phyloP scores from a whole-genome alignment of 2,113 vertebrate genomes.

The Cyanoderma ruficeps region DNA sequence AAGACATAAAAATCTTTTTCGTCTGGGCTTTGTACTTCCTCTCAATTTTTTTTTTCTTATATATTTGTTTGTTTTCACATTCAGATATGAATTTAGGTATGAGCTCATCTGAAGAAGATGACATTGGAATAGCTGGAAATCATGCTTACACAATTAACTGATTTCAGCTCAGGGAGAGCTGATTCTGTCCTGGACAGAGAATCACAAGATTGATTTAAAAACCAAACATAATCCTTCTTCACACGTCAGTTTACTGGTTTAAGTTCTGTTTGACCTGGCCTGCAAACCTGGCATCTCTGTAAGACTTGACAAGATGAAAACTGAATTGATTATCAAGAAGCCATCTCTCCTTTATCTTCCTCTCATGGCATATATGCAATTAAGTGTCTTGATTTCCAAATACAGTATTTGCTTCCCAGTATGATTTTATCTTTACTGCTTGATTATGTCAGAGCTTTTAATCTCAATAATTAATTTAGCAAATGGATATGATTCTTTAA shows the following conservation, averaged over 20 bases:
- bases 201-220: neutral
- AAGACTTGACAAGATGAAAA: neutral
- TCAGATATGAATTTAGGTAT: neutral
- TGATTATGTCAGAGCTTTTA: neutral
- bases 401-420: neutral
- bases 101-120: neutral
- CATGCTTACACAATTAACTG: neutral
- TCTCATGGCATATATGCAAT: fast-evolving
- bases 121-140: neutral
- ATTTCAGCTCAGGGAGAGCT: neutral
- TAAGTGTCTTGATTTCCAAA: neutral
- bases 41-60: neutral
- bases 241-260: neutral
- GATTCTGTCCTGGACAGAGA: neutral
- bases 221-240: neutral
- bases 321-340: neutral
- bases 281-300: neutral
- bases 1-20: neutral
- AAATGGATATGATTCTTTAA: neutral
- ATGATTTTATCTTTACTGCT: neutral
- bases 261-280: neutral
- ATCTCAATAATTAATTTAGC: neutral
- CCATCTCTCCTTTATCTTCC: neutral
- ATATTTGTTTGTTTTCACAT: neutral
- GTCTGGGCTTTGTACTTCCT: neutral